Evolutionary conservation across 1,140 invertebrate genomes (phyloP).

Genomic region (Bombus difficillimus): DNA sequence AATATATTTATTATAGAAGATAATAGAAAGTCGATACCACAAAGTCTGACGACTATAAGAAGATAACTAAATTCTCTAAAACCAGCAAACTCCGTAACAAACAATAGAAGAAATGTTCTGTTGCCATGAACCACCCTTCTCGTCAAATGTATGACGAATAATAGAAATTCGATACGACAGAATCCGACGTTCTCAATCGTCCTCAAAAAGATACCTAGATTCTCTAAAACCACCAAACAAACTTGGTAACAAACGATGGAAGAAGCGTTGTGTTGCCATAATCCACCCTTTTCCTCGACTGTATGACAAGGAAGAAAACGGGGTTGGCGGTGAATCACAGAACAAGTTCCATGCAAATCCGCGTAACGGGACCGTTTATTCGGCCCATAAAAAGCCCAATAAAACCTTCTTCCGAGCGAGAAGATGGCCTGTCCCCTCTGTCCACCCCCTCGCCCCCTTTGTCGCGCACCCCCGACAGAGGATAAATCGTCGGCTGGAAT

Average conservation of each 20-base stretch:
- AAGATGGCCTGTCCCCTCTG: conserved; percentile 43
- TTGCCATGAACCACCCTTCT: no score
- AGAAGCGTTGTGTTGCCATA: neutral
- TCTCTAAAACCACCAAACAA: no score
- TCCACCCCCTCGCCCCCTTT: conserved; percentile 25
- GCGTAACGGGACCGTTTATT: conserved; percentile 75
- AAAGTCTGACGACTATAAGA: no score
- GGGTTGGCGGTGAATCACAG: conserved; percentile 68
- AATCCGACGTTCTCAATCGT: no score
- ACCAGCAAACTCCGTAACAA: neutral
- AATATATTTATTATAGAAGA: no score
- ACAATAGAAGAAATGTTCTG: no score
- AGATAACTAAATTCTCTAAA: neutral
- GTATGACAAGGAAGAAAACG: neutral
- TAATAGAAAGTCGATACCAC: no score
- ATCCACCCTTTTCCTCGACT: neutral
- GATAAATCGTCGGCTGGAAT: conserved; percentile 74
- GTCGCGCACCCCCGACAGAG: conserved; percentile 62
- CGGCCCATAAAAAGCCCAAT: conserved; percentile 76
- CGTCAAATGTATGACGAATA: no score
- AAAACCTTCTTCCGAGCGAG: conserved; percentile 67
- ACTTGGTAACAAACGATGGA: neutral
- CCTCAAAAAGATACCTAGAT: no score
- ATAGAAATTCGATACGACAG: no score
- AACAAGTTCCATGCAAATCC: conserved; percentile 75